phyloP scores from a whole-genome alignment of 2,113 vertebrate species.

The Prochilodus magdalenae region DNA sequence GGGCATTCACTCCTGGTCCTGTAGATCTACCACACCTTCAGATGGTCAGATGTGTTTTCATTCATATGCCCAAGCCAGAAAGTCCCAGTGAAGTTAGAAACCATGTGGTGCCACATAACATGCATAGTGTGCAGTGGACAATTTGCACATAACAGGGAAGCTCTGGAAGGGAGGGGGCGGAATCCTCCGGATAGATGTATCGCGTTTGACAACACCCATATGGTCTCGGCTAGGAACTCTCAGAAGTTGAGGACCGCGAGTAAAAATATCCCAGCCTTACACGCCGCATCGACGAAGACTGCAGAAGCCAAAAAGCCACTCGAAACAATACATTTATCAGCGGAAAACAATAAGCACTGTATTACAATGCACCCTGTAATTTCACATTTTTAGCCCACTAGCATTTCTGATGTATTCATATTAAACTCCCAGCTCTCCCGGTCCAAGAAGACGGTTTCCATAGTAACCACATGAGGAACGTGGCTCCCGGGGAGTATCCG shows the following conservation, averaged over 20 bases:
- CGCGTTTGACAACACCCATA: slow-evolving; percentile 12
- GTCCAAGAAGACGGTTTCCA: slow-evolving; percentile 52
- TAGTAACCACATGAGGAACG: slow-evolving; percentile 57
- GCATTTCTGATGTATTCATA: slow-evolving; percentile 59
- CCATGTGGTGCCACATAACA: neutral
- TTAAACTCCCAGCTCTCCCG: slow-evolving; percentile 55
- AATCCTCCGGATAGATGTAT: slow-evolving; percentile 12
- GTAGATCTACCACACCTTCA: too few species aligned
- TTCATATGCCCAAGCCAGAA: neutral
- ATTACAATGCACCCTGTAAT: slow-evolving; percentile 53
- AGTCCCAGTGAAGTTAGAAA: neutral
- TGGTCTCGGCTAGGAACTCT: slow-evolving; percentile 9
- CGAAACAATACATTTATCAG: slow-evolving; percentile 28
- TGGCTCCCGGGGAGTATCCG: slow-evolving; percentile 28
- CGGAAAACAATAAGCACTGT: slow-evolving; percentile 53
- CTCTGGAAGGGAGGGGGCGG: neutral
- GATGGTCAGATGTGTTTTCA: too few species aligned
- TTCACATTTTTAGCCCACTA: slow-evolving; percentile 52
- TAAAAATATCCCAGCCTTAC: slow-evolving; percentile 28
- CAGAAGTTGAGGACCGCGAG: slow-evolving; percentile 3
- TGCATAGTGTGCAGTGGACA: neutral
- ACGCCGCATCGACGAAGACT: slow-evolving; percentile 1
- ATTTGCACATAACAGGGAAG: slow-evolving; percentile 9
- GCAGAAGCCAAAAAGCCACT: neutral
- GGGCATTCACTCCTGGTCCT: too few species aligned